A percentile compares a stretch with the other conserved stretches of the same genome.
These are phyloP conservation scores for Suricata suricatta DNA, from an alignment of 2,113 vertebrate species.

Conservation along the genomic window DNA sequence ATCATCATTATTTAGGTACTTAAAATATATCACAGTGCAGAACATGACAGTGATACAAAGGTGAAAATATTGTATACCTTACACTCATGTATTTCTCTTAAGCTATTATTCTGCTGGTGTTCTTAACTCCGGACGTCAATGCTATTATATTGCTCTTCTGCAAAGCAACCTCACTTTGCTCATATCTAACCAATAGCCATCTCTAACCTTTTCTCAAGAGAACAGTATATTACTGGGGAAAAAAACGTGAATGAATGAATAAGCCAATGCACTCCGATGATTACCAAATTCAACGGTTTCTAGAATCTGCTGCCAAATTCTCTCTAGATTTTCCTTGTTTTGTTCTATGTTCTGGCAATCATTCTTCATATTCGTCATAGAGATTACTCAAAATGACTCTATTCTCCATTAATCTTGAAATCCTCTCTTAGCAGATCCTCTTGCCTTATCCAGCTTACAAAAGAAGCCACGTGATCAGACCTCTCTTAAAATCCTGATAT, in stretches of 20 bases:
- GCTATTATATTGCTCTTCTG: not conserved
- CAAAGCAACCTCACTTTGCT: not conserved
- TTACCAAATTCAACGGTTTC: not conserved
- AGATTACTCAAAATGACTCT: not conserved
- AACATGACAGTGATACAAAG: not conserved
- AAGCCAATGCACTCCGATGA: rapidly evolving
- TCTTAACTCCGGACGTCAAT: not conserved
- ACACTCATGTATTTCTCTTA: not conserved
- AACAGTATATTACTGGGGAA: not conserved
- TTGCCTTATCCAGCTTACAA: not conserved
- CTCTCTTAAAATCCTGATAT: not conserved
- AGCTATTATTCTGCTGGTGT: not conserved
- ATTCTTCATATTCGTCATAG: not conserved
- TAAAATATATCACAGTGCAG: not conserved
- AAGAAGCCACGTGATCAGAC: not conserved
- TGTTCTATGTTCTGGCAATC: not conserved
- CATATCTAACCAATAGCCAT: not conserved
- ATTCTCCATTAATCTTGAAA: not conserved
- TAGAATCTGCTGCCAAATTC: not conserved
- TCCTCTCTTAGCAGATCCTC: not conserved
- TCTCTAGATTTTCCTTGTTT: not conserved
- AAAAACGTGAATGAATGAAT: not conserved
- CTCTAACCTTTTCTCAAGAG: not conserved
- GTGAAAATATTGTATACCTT: not conserved
- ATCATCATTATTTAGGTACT: not conserved